A percentile compares a stretch with the other conserved stretches of the same genome.
Evolutionary conservation across 2,113 vertebrate genomes (phyloP).

Genomic region (Lipophrys pholis): DNA sequence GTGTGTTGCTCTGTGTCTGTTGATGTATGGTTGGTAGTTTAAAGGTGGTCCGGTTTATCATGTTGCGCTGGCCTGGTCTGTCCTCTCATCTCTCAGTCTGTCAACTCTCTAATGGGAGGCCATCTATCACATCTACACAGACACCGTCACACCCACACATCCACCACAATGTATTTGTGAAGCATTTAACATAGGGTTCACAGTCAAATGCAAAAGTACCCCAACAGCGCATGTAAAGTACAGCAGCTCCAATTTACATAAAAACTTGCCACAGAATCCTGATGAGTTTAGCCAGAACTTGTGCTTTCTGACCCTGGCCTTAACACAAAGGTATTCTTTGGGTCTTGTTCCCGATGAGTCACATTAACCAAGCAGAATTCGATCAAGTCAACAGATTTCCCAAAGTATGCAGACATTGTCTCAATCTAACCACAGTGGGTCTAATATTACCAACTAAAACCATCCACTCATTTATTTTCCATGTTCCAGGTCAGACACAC

Average conservation of each 20-base stretch:
- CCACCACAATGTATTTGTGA: constrained; percentile 11
- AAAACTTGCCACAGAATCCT: neutral
- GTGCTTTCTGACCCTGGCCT: constrained; percentile 2
- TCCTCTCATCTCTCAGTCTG: constrained; percentile 67
- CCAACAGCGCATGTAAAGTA: neutral
- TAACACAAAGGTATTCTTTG: no score
- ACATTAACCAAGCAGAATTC: neutral
- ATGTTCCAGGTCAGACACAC: neutral
- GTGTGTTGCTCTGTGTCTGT: constrained; percentile 25
- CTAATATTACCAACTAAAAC: constrained; percentile 9
- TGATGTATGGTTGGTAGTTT: constrained; percentile 68
- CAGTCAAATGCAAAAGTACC: constrained; percentile 7
- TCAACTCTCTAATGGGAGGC: constrained; percentile 61
- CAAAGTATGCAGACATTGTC: neutral
- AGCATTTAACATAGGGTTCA: neutral
- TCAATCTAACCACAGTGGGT: neutral
- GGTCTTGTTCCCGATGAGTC: neutral
- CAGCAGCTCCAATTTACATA: neutral
- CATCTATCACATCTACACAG: constrained; percentile 60
- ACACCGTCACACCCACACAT: constrained; percentile 1
- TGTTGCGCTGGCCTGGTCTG: constrained; percentile 48
- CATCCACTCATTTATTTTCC: neutral
- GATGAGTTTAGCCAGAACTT: neutral
- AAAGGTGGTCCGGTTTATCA: constrained; percentile 70
- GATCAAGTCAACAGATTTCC: neutral